Evolutionary conservation across 2,888 invertebrate genomes (phyloP), one percentile per base, ranked within the genome.

Genomic region (Scaeva pyrastri): DNA sequence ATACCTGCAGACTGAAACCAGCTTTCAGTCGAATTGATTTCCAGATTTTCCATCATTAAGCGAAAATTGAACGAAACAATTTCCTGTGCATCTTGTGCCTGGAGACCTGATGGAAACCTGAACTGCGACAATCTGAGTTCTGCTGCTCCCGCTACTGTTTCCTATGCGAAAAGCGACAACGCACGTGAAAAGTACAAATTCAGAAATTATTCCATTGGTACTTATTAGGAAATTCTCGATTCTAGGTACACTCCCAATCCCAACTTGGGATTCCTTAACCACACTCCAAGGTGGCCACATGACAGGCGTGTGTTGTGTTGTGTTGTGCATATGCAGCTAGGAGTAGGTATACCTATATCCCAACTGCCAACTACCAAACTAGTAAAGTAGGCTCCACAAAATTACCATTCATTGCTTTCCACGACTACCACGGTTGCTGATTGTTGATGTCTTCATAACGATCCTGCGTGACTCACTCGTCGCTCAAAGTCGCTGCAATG

Each of bases 381-480:
- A n/a, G n/a, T n/a, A n/a, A n/a, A n/a, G n/a, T 26, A 26, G 26
- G 31, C 5, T 31, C n/a, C n/a, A 26, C 43, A 72, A 76, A 82
- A 81, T 82, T 82, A 86, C 86, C 81, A 86, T 81, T 86, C 81
- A 81, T 86, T 70, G 77, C 64, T 39, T 56, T 41, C 41, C 41
- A 26, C 72, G 58, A 41, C 14, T 16, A 10, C 4, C 4, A 11
- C 21, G 50, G 19, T 58, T 45, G 66, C 43, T 81, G 72, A 64
- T 58, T 73, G 77, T 81, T 81, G 86, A 86, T 82, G 86, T 86
- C 86, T 86, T 86, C 82, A 86, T 86, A 86, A 86, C 86, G 86
- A 86, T 86, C 82, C 86, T 82, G 86, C 86, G 82, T 86, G 85
- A 85, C 85, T 85, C 85, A 85, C 85, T 85, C 80, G 85, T 80